Evolutionary conservation across 2,797 vertebrate species (phyloP).

Genomic region (Potorous gilbertii): DNA sequence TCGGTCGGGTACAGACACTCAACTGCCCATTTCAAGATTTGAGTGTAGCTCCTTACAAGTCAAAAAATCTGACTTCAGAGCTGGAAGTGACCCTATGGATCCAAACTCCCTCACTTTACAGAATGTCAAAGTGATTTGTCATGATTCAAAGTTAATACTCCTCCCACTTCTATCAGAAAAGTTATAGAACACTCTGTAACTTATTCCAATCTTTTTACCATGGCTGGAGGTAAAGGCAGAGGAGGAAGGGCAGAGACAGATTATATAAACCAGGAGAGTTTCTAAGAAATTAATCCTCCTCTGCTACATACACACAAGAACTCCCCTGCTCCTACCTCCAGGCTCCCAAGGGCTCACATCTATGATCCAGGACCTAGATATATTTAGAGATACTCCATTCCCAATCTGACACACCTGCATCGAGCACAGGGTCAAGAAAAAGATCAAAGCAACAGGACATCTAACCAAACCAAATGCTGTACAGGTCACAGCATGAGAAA

Average conservation of each 20-base stretch:
- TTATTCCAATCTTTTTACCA: not conserved
- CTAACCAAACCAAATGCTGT: not conserved
- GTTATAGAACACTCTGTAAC: not conserved
- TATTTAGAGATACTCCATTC: not conserved
- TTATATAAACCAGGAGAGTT: not conserved
- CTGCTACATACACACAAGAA: not conserved
- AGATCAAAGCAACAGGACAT: not conserved
- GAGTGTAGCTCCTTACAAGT: not conserved
- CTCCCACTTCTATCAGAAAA: not conserved
- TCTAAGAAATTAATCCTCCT: not conserved
- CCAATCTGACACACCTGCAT: not conserved
- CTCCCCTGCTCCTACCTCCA: rapidly evolving
- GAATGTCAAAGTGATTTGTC: not conserved
- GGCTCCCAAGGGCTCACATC: not conserved
- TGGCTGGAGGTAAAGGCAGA: no score
- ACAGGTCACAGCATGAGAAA: not conserved
- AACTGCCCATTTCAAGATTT: not conserved
- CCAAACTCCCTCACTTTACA: not conserved
- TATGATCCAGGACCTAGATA: not conserved
- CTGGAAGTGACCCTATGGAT: not conserved
- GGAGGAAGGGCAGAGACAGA: not conserved
- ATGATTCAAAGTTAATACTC: not conserved
- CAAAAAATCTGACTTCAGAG: not conserved
- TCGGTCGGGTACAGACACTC: not conserved
- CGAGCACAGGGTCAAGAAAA: not conserved